Evolutionary conservation across 2,797 vertebrate species (phyloP), one percentile per base, ranked within the genome.

Genomic region (Clarias fuscus): DNA sequence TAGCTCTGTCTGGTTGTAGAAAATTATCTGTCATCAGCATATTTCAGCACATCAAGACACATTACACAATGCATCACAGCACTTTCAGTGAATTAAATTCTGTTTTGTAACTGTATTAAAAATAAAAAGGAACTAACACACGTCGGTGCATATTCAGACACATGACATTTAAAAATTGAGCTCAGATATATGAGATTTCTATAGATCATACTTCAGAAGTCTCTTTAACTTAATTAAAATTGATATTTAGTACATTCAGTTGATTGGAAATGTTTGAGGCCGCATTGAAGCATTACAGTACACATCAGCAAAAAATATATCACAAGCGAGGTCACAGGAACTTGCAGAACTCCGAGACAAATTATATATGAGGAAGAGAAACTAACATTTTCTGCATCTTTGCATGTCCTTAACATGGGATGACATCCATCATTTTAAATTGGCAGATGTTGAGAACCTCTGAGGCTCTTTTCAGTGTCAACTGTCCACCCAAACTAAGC

Each of bases 361-460:
- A 65, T 11, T 64, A 65, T 43, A 64, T 53, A 82, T 18, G 40
- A 53, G 62, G 43, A 53, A 82, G 37, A 53, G 61, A 82, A 82
- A 82, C 61, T 65, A 65, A 65, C 62, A 64, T 40, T 40, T 64
- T 43, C 61, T 64, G 61, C 33, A 80, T 37, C 59, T 80, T 80
- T 65, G 61, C 78, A 37, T 20, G 30, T n/a, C 37, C 15, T 61
- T 33, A 14, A 62, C 27, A 33, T 22, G 43, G 20, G 48, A 7
- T 8, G 5, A 27, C 22, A 53, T 81, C 7, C 17, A 67, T 20
- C 4, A 53, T 24, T 30, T 53, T 37, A 61, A 62, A 62, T 24
- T n/a, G 33, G 20, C 77, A 77, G 75, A 77, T 6, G 13, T 62
- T 24, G 20, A 40, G 30, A 79, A 40, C 33, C 59, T 24, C 58